Conservation (phyloP, 2,888 invertebrate species). For the Ophion ellenae region DNA sequence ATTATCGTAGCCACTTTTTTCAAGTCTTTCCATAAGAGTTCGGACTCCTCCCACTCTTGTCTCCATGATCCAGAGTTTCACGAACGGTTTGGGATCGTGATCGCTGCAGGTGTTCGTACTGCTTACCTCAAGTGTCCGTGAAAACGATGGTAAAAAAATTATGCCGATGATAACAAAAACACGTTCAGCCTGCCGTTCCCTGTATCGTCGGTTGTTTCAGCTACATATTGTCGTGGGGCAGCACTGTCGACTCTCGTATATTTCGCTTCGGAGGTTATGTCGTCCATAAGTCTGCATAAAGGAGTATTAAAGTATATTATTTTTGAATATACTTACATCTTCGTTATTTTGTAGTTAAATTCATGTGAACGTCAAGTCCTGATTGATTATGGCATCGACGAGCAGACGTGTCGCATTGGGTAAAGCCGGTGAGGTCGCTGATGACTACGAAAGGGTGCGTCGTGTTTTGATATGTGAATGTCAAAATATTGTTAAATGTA, state of each 20-base stretch:
- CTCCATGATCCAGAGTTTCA: too few relatives aligned
- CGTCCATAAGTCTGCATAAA: background rate
- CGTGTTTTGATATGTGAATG: slow-evolving; percentile 10
- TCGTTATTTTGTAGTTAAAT: slow-evolving; percentile 10
- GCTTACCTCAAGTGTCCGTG: too few relatives aligned
- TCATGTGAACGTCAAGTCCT: slow-evolving; percentile 22
- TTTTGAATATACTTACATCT: background rate
- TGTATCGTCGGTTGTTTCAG: background rate
- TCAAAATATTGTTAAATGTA: background rate
- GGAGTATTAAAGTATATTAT: background rate
- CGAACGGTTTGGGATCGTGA: too few relatives aligned
- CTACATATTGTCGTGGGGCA: background rate
- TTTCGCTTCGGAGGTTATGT: slow-evolving; percentile 5
- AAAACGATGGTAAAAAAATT: too few relatives aligned
- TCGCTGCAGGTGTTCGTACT: too few relatives aligned
- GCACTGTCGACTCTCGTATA: background rate
- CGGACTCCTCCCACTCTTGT: too few relatives aligned
- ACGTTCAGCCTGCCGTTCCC: too few relatives aligned
- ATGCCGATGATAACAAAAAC: too few relatives aligned
- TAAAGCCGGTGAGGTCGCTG: slow-evolving; percentile 75
- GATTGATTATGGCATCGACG: slow-evolving; percentile 72
- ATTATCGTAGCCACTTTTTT: too few relatives aligned
- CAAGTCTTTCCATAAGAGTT: too few relatives aligned
- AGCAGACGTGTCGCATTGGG: slow-evolving; percentile 74
- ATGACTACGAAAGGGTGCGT: slow-evolving; percentile 78